phyloP scores from a whole-genome alignment of 1,140 invertebrate genomes.

The Caenorhabditis remanei region DNA sequence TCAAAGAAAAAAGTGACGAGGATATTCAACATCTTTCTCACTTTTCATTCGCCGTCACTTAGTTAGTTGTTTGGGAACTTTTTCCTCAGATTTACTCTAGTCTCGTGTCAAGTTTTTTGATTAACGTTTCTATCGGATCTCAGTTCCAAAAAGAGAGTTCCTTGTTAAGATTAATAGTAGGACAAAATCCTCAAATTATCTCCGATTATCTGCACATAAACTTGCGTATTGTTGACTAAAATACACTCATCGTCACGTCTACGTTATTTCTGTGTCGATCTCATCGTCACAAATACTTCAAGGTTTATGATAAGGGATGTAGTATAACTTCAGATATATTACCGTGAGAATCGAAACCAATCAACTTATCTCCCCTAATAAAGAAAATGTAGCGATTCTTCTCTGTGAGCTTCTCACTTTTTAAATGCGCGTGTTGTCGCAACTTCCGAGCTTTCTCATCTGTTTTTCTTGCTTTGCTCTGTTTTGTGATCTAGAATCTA shows the following conservation, averaged over 20 bases:
- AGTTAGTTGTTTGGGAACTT: constrained; percentile 1
- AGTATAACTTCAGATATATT: background rate
- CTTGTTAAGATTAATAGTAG: background rate
- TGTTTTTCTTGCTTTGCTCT: background rate
- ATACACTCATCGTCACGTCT: background rate
- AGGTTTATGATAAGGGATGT: too few species aligned
- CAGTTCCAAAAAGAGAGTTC: background rate
- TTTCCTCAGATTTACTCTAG: background rate
- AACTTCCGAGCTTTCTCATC: background rate
- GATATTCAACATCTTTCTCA: constrained; percentile 47
- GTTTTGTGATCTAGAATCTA: background rate
- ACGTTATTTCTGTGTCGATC: background rate
- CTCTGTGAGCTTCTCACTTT: background rate
- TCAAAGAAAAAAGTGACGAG: constrained; percentile 51
- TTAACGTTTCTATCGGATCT: background rate
- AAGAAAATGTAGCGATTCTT: background rate
- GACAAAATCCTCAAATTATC: background rate
- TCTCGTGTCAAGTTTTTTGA: background rate
- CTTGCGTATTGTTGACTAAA: background rate
- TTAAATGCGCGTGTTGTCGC: constrained; percentile 10
- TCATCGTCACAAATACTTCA: background rate
- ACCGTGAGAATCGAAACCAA: background rate
- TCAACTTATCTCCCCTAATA: background rate
- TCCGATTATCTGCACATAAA: background rate
- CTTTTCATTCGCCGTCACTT: constrained; percentile 5